Evolutionary conservation across 2,888 invertebrate genomes (phyloP), one percentile per base, ranked within the genome.

Genomic region (Drosophila infuscata): DNA sequence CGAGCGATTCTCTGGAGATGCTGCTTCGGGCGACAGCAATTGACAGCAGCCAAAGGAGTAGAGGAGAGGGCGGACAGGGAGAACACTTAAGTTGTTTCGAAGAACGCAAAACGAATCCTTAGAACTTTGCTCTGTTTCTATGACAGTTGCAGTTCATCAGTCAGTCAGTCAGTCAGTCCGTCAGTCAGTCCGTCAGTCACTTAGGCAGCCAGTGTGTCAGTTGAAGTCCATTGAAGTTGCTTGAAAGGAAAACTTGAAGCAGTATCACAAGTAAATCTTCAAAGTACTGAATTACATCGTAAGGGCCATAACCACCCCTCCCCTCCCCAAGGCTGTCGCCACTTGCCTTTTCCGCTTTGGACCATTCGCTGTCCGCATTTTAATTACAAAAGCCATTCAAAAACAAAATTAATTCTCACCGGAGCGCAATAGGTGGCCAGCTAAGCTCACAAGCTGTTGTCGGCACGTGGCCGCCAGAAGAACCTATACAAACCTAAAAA

Each of bases 331-430:
- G 29, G 8, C 4, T 8, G n/a, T 12, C 17, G 9, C 12, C 11
- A 32, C 29, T 33, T 41, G 25, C 35, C 66, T 36, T 36, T 25
- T 56, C 17, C 56, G 32, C 61, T 17, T 38, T 53, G 41, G 36
- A 49, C 35, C 52, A 59, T 48, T 46, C 35, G 52, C 54, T 66
- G 70, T 62, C 83, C 75, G 79, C 75, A 74, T 87, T 84, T 89
- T 84, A 84, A 84, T 84, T 84, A 88, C 84, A 79, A 65, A 74
- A 74, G 74, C 67, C 78, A 83, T 88, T 83, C 79, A 80, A 81
- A 83, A 84, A 57, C 79, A 53, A 79, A 89, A 81, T 89, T 86
- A 83, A 76, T 76, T 88, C 70, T 52, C 48, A 36, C 54, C 66
- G 49, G 43, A 62, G 59, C 59, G 56, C 59, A 59, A 56, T 57